Evolutionary conservation across 2,113 vertebrate genomes (phyloP), one percentile per base, ranked within the genome.

Genomic region (Anser brachyrhynchus): DNA sequence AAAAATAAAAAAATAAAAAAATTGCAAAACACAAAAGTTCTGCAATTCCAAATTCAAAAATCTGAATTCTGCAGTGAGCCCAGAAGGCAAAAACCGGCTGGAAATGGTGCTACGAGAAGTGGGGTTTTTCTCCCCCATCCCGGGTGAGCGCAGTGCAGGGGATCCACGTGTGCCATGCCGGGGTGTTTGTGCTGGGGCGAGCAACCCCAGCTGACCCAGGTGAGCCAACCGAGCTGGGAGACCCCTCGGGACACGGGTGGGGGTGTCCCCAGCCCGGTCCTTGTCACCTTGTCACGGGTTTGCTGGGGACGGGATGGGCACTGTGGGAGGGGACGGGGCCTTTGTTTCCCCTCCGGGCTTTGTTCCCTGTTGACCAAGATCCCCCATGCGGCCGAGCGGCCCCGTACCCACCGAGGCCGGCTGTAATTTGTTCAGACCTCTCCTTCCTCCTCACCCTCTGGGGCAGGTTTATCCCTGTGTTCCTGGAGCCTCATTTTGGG

Each of bases 351-450:
- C 52, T 91, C 73, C 39, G 0, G 43, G 70, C 94, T 96, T 97
- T 96, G 94, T 95, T 95, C 93, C 96, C 72, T 65, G 79, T 67
- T 87, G 91, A 54, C 20, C 61, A 71, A 92, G 62, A 21, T 49
- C 20, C 84, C 91, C 87, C 91, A 87, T 82, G 95, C 51, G 93
- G 92, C 75, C 83, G 16, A 83, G 57, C 28, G 65, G 92, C 88
- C 54, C 78, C 3, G 3, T 44, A 35, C 28, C 85, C 78, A 87
- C 43, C 11, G 7, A 21, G n/a, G 10, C 16, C 7, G 26, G 37
- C 25, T 41, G 39, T 67, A 26, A 91, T 87, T 92, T 41, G 41
- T 78, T 94, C 81, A 67, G 94, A 72, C 7, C 71, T 49, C 91
- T 84, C 35, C 61, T 89, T 84, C 80, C 87, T 64, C 46, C 57